phyloP scores from a whole-genome alignment of 2,113 vertebrate genomes.

The Mirza zaza region DNA sequence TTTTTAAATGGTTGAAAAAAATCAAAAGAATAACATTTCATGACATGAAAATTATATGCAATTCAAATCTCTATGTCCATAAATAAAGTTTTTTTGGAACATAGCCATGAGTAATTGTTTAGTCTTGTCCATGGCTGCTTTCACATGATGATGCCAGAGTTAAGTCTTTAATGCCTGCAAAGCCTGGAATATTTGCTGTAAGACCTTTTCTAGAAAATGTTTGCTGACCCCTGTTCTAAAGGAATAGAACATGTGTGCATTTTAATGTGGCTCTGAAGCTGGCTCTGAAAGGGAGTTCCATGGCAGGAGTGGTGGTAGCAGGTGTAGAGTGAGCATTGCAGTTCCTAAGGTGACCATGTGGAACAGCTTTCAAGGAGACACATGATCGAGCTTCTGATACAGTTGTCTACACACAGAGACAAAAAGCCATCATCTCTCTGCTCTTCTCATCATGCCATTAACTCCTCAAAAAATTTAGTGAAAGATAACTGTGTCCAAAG shows the following conservation, averaged over 20 bases:
- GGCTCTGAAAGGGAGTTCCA: background rate
- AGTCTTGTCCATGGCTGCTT: background rate
- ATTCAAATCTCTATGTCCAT: background rate
- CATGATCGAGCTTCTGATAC: background rate
- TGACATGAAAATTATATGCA: background rate
- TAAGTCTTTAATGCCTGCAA: background rate
- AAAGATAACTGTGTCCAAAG: background rate
- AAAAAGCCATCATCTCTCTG: slow-evolving; percentile 23
- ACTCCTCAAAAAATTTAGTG: background rate
- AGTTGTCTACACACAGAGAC: background rate
- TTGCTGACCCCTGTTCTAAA: background rate
- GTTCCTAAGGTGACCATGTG: background rate
- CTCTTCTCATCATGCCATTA: slow-evolving; percentile 27
- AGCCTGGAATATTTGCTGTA: background rate
- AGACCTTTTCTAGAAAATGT: background rate
- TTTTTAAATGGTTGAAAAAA: background rate
- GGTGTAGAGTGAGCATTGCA: background rate
- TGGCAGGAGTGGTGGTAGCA: background rate
- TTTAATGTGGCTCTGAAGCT: background rate
- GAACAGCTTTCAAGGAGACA: background rate
- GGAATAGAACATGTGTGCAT: background rate
- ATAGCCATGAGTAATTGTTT: background rate
- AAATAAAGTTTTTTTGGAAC: background rate
- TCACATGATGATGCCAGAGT: background rate
- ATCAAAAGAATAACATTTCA: background rate